These are phyloP conservation scores for Notothenia coriiceps DNA, from an alignment of 2,113 vertebrate species.

Conservation along the genomic window DNA sequence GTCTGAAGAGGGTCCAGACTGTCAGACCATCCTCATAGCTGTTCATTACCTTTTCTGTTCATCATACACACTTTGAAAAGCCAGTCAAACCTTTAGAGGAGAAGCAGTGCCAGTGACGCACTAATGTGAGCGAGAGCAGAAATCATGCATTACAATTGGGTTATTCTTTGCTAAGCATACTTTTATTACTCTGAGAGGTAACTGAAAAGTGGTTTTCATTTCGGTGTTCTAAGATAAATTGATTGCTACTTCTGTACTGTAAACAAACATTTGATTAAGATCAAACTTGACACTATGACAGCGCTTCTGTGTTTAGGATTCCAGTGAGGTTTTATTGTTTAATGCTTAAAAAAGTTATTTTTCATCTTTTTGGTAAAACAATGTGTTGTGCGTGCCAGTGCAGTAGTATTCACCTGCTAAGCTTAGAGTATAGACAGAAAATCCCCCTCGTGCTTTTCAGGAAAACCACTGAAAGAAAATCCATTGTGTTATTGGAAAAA, in stretches of 20 bases:
- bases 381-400: background rate
- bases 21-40: background rate
- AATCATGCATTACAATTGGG: too few species aligned
- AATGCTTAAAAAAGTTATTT: background rate
- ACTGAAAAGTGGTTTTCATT: background rate
- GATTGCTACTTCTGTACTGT: background rate
- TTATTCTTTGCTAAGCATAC: background rate
- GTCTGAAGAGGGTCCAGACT: background rate
- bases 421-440: background rate
- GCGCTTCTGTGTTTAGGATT: background rate
- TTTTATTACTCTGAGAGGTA: background rate
- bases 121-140: background rate
- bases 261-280: background rate
- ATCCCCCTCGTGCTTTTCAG: background rate
- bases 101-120: too few species aligned
- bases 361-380: background rate
- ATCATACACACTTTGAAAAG: background rate
- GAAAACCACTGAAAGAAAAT: background rate
- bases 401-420: background rate
- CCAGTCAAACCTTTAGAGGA: conserved; percentile 6
- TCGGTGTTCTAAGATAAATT: background rate
- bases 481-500: background rate
- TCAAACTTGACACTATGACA: too few species aligned
- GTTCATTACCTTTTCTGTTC: background rate
- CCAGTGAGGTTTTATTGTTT: background rate